Evolutionary conservation across 2,797 vertebrate species (phyloP).

Genomic region (Sus cebifrons): DNA sequence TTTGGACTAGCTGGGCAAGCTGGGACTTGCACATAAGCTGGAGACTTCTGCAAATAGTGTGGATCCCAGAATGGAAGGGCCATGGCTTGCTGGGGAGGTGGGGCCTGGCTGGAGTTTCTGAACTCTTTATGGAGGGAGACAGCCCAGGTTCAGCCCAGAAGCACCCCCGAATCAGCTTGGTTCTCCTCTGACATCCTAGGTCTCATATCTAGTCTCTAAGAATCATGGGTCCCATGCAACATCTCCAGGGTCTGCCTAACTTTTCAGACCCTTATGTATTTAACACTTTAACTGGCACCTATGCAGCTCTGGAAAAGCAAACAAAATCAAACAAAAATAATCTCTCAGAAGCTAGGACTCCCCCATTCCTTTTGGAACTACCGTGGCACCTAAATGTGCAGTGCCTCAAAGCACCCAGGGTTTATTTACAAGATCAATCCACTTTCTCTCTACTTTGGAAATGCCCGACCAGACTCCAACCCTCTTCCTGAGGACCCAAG

Average conservation of each 20-base stretch:
- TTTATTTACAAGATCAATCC: background rate
- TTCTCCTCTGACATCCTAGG: background rate
- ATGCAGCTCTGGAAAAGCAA: background rate
- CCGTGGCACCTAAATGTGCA: background rate
- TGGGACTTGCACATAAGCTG: slow-evolving; percentile 71
- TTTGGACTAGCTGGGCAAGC: slow-evolving; percentile 82
- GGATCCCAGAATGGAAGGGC: slow-evolving; percentile 81
- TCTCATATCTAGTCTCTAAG: background rate
- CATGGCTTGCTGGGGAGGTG: slow-evolving; percentile 15
- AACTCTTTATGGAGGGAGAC: background rate
- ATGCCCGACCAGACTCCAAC: background rate
- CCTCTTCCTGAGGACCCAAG: background rate
- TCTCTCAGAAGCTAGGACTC: background rate
- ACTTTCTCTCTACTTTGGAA: background rate
- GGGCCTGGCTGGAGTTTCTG: slow-evolving; percentile 37
- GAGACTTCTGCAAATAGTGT: slow-evolving; percentile 81
- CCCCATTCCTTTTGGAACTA: background rate
- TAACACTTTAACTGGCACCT: background rate
- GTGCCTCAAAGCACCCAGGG: background rate
- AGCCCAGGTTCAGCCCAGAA: slow-evolving; percentile 23
- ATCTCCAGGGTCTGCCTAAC: background rate
- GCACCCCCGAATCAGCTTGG: background rate
- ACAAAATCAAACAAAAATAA: slow-evolving; percentile 22
- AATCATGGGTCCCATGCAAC: background rate
- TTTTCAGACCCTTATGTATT: slow-evolving; percentile 4